Evolutionary conservation across 2,888 invertebrate genomes (phyloP).

Genomic region (Heliconius charithonia): DNA sequence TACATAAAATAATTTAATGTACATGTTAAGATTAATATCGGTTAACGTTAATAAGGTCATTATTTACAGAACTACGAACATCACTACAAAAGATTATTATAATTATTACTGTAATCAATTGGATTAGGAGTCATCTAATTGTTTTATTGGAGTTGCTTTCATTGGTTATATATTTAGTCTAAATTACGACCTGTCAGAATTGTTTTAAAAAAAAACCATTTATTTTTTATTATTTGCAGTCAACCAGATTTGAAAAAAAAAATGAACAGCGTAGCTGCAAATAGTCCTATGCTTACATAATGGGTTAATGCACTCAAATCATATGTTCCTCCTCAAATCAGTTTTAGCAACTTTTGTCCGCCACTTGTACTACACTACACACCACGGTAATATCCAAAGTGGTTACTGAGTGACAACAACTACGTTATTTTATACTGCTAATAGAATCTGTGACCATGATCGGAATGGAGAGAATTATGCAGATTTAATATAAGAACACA

Average conservation of each 20-base stretch:
- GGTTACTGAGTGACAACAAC: not conserved
- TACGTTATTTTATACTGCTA: not conserved
- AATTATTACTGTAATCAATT: not conserved
- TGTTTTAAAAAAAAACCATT: not conserved
- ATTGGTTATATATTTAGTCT: not conserved
- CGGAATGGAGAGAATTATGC: not conserved
- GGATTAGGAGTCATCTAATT: not conserved
- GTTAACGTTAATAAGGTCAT: too few relatives aligned
- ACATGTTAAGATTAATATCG: not conserved
- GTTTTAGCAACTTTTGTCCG: constrained; percentile 54
- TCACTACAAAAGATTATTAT: not conserved
- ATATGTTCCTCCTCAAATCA: constrained; percentile 55
- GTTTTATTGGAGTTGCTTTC: not conserved
- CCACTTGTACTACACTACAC: too few relatives aligned
- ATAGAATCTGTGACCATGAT: not conserved
- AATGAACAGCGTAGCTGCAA: not conserved
- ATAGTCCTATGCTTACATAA: constrained; percentile 47
- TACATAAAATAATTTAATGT: not conserved
- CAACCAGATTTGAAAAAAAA: constrained; percentile 5
- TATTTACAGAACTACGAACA: too few relatives aligned
- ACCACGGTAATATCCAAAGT: not conserved
- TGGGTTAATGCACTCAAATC: constrained; percentile 43
- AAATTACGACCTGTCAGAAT: not conserved
- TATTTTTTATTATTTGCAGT: not conserved
- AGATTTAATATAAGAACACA: not conserved